These are phyloP conservation scores for Camelus dromedarius DNA, from an alignment of 2,113 vertebrate genomes.

Conservation along the genomic window DNA sequence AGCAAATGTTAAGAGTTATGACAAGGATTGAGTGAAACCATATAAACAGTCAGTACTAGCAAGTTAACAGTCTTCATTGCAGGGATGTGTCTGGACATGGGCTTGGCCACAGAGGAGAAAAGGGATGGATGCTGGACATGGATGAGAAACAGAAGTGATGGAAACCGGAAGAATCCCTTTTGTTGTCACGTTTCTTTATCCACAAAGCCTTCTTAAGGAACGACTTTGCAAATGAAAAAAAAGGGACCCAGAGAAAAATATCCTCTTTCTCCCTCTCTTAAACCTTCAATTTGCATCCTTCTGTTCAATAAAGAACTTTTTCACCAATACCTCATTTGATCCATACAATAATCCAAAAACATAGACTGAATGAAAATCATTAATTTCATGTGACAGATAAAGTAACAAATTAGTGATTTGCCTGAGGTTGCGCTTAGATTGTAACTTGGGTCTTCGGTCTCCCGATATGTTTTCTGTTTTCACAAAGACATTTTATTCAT, in stretches of 20 bases:
- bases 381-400: slow-evolving; percentile 41
- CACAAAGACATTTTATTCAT: slow-evolving; percentile 67
- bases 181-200: neutral
- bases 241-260: neutral
- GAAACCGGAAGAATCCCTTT: neutral
- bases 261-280: neutral
- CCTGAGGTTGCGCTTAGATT: neutral
- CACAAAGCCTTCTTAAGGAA: neutral
- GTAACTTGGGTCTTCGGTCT: neutral
- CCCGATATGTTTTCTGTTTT: slow-evolving; percentile 45
- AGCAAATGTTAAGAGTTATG: slow-evolving; percentile 26
- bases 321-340: neutral
- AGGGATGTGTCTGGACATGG: neutral
- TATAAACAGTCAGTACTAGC: neutral
- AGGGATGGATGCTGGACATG: neutral
- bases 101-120: neutral
- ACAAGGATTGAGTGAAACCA: slow-evolving; percentile 24
- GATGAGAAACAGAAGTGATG: neutral
- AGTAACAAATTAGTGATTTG: slow-evolving; percentile 25
- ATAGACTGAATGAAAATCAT: neutral
- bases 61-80: neutral
- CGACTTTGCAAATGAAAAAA: slow-evolving; percentile 31
- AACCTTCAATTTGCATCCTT: slow-evolving; percentile 16
- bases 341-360: neutral
- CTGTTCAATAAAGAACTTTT: neutral